phyloP scores from a whole-genome alignment of 2,113 vertebrate genomes.

The Lampris megalopsis region DNA sequence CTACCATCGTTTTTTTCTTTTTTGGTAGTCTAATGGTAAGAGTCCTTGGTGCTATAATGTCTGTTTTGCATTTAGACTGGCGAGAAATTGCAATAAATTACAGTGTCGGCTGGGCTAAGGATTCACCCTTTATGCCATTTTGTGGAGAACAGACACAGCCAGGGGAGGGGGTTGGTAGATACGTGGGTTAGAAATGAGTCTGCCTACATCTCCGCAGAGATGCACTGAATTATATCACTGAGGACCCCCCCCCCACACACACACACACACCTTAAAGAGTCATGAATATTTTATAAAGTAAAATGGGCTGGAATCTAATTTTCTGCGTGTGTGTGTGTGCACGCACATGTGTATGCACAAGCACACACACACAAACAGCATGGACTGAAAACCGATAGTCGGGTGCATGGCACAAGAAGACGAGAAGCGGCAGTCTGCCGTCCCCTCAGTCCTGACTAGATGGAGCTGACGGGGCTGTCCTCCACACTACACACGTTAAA shows the following conservation, averaged over 20 bases:
- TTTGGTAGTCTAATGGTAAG: not conserved
- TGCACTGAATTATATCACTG: constrained; percentile 46
- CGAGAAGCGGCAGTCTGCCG: constrained; percentile 46
- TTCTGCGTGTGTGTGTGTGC: constrained; percentile 5
- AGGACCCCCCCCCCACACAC: not conserved
- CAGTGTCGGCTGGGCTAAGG: constrained; percentile 33
- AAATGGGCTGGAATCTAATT: constrained; percentile 66
- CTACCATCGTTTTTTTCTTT: constrained; percentile 17
- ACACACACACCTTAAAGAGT: constrained; percentile 49
- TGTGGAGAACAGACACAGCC: not conserved
- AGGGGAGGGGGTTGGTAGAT: not conserved
- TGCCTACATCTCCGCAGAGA: constrained; percentile 42
- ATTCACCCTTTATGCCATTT: not conserved
- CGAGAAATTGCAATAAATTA: constrained; percentile 48
- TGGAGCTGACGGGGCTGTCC: constrained; percentile 45
- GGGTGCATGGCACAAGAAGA: constrained; percentile 29
- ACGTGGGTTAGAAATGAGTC: not conserved
- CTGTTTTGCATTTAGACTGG: constrained; percentile 76
- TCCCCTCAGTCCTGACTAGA: constrained; percentile 40
- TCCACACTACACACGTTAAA: constrained; percentile 37
- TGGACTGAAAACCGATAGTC: constrained; percentile 35
- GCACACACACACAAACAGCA: constrained; percentile 29
- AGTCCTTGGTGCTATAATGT: constrained; percentile 34
- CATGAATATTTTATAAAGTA: constrained; percentile 77
- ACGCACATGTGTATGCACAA: not conserved